Evolutionary conservation across 2,888 invertebrate genomes (phyloP).

Genomic region (Horisme vitalbata): DNA sequence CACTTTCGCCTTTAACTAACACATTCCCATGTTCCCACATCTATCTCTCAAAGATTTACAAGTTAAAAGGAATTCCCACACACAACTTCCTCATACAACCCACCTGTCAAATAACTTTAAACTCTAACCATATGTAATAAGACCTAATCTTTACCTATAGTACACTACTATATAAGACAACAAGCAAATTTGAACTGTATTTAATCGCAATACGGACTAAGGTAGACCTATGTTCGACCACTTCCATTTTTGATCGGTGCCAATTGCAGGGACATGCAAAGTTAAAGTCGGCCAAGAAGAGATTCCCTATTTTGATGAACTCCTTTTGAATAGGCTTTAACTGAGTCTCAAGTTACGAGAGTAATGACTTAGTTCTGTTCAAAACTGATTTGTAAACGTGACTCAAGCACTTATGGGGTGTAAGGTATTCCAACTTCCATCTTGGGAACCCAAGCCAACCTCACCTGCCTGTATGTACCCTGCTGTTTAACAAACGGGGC

Average conservation of each 20-base stretch:
- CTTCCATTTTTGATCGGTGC: conserved; percentile 58
- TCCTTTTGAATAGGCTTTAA: conserved; percentile 18
- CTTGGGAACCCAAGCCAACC: too few relatives aligned
- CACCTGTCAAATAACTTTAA: not conserved
- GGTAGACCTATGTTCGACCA: too few relatives aligned
- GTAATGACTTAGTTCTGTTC: not conserved
- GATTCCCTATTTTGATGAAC: conserved; percentile 48
- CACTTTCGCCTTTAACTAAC: too few relatives aligned
- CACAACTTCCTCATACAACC: conserved; percentile 4
- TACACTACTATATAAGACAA: too few relatives aligned
- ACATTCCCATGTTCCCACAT: not conserved
- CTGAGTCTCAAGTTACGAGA: conserved; percentile 7
- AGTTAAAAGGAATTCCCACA: conserved; percentile 16
- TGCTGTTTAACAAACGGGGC: too few relatives aligned
- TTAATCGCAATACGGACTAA: too few relatives aligned
- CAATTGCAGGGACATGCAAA: conserved; percentile 72
- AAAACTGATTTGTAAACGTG: too few relatives aligned
- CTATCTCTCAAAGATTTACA: conserved; percentile 11
- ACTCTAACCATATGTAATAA: conserved; percentile 9
- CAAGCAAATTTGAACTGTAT: too few relatives aligned
- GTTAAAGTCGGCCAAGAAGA: conserved; percentile 58
- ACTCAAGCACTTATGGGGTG: too few relatives aligned
- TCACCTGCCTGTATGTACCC: too few relatives aligned
- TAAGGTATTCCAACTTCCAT: too few relatives aligned
- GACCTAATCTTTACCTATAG: conserved; percentile 7